Base-by-base conservation (phyloP, 2,797 vertebrate genomes). In the Poliocrania exsul region DNA sequence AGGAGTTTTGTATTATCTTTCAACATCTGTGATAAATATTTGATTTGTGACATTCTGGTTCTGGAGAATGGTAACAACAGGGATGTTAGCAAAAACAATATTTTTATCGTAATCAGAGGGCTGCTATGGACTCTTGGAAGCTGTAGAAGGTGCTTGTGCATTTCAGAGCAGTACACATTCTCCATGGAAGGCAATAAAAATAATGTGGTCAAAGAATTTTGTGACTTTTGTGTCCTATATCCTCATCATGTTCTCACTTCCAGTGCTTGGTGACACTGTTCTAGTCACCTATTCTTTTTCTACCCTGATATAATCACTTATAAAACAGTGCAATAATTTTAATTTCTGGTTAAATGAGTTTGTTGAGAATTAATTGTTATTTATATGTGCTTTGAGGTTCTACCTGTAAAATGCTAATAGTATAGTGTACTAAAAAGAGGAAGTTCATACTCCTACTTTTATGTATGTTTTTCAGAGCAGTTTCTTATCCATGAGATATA, bases 11-110 rank as follows among this genome's bases (percentile, higher is more conserved):
- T 96, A 90, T 94, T 95, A 96, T 89, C 85, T 97, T 94, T 96
- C 96, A 96, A 95, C 46, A 56, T 86, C 83, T 93, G 74, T 90
- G 81, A 93, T 92, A 95, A 96, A 95, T 96, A 95, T 95, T 96
- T 98, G 97, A 97, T 97, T 88, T 93, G 28, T 86, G 80, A 81
- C 73, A 72, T 93, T 75, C 51, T 56, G 17, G 8, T 95, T 83
- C 73, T 92, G 56, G 23, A 51, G 31, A 91, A 73, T 78, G 58
- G n/a, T 38, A 35, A 16, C 35, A 91, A 74, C 29, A 81, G 28
- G 23, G 44, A 71, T 86, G 54, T 12, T 91, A 80, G 71, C 53
- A 74, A 73, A 73, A 53, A 40, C 83, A 65, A 71, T 16, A n/a
- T 86, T 93, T 79, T 66, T 37, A 60, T 61, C 66, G 53, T 31